Percentiles rank a stretch among this genome's conserved stretches.
Evolutionary conservation across 2,797 vertebrate genomes (phyloP).

Genomic region (Lophotriccus pileatus): DNA sequence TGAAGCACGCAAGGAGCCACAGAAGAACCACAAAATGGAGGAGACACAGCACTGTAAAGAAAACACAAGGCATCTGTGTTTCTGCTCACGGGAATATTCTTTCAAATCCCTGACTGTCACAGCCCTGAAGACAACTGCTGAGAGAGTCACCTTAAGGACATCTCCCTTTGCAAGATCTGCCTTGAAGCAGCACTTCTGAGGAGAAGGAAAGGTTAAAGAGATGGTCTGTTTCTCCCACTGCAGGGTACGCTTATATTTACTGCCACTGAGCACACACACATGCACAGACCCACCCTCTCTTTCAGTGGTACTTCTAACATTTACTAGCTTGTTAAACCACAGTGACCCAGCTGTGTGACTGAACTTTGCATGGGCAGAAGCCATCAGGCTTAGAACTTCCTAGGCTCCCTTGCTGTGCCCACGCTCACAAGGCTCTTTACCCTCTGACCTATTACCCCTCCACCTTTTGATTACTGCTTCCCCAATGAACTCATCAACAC

Average conservation of each 20-base stretch:
- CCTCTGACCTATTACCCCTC: not conserved
- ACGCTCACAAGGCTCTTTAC: not conserved
- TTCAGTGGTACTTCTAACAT: not conserved
- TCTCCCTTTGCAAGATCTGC: not conserved
- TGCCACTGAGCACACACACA: not conserved
- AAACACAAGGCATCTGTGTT: not conserved
- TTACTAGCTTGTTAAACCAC: not conserved
- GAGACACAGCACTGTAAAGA: not conserved
- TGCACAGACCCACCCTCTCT: not conserved
- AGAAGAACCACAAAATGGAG: not conserved
- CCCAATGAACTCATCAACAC: not conserved
- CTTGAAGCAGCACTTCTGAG: not conserved
- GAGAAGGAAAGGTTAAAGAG: not conserved
- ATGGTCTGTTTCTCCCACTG: not conserved
- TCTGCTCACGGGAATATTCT: not conserved
- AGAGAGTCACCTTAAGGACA: not conserved
- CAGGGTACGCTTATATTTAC: not conserved
- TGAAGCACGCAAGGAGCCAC: not conserved
- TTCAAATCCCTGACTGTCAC: not conserved
- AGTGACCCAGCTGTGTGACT: fast-evolving
- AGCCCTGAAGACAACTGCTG: not conserved
- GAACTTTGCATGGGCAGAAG: not conserved
- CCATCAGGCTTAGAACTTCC: not conserved
- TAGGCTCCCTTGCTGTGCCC: not conserved
- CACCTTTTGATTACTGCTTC: not conserved